A percentile compares a stretch with the other conserved stretches of the same genome.
Evolutionary conservation across 2,113 vertebrate genomes (phyloP).

Genomic region (Tonatia bakeri): DNA sequence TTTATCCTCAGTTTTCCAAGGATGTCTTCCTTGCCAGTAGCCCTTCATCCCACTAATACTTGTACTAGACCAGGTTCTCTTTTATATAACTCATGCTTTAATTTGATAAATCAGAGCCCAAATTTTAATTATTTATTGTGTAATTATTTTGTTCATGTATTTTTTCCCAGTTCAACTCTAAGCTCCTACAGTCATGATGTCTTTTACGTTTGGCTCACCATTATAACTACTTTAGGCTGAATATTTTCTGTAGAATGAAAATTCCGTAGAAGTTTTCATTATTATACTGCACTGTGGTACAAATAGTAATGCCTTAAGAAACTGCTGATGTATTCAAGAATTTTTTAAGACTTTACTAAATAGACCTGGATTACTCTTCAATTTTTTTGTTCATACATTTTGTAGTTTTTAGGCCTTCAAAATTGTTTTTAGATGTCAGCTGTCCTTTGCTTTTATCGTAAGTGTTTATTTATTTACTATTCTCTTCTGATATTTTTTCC

Average conservation of each 20-base stretch:
- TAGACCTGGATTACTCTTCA: background rate
- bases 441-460: background rate
- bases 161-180: background rate
- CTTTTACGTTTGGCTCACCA: background rate
- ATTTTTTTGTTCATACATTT: background rate
- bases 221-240: background rate
- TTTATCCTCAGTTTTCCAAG: background rate
- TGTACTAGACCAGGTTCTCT: background rate
- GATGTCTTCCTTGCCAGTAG: background rate
- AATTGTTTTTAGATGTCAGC: background rate
- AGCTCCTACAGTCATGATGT: background rate
- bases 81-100: background rate
- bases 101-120: background rate
- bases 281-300: background rate
- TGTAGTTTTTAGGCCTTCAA: background rate
- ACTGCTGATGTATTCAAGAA: background rate
- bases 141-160: background rate
- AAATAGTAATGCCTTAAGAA: background rate
- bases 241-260: background rate
- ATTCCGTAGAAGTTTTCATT: background rate
- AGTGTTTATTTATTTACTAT: background rate
- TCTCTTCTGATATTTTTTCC: background rate
- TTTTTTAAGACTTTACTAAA: background rate
- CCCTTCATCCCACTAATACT: accelerated
- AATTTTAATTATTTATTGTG: background rate